phyloP scores from a whole-genome alignment of 2,113 vertebrate genomes.

The Embiotoca jacksoni region DNA sequence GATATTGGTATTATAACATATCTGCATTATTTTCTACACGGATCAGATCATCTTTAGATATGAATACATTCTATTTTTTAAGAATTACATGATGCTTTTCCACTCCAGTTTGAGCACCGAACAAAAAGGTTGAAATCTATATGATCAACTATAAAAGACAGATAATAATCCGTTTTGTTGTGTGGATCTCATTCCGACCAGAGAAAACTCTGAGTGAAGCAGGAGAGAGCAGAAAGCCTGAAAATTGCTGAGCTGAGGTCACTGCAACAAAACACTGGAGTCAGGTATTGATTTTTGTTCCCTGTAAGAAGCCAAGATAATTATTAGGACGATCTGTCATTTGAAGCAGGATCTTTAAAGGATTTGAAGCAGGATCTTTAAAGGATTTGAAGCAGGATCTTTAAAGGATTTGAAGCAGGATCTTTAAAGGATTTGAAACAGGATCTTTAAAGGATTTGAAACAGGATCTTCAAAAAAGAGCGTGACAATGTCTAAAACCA shows the following conservation, averaged over 20 bases:
- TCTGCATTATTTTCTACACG: too few relatives aligned
- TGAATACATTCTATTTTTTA: too few relatives aligned
- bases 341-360: constrained; percentile 34
- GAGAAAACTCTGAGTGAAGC: accelerated
- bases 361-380: constrained; percentile 42
- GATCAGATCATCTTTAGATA: too few relatives aligned
- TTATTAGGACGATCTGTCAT: constrained; percentile 55
- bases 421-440: constrained; percentile 41
- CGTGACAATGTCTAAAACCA: constrained; percentile 7
- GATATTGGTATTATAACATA: too few relatives aligned
- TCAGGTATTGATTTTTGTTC: constrained; percentile 48
- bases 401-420: constrained; percentile 37
- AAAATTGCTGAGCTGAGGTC: constrained; percentile 49
- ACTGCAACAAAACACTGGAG: constrained; percentile 24
- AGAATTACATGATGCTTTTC: too few relatives aligned
- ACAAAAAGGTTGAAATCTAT: constrained; percentile 3
- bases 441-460: neutral
- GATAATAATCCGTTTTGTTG: neutral
- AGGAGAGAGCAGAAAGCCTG: neutral
- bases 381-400: constrained; percentile 39
- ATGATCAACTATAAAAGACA: neutral
- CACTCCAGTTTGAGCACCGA: neutral
- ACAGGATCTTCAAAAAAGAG: constrained; percentile 22
- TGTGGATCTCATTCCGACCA: neutral
- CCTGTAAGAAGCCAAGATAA: constrained; percentile 39